Evolutionary conservation across 2,797 vertebrate species (phyloP).

Genomic region (Urophycis tenuis): DNA sequence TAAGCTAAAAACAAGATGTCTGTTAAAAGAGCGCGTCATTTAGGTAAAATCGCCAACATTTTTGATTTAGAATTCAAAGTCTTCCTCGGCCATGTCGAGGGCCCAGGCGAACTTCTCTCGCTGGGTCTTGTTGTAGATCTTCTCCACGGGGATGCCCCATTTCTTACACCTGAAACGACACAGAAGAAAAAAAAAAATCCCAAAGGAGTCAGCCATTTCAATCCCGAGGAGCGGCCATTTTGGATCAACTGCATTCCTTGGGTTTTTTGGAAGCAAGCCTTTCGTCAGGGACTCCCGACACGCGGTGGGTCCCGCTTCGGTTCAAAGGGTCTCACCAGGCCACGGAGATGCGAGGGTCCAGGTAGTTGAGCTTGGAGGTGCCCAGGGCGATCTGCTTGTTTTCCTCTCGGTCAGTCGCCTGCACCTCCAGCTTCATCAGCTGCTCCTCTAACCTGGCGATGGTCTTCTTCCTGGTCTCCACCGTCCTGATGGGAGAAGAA

Average conservation of each 20-base stretch:
- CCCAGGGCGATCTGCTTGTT: slow-evolving; percentile 97
- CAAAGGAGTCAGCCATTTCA: neutral
- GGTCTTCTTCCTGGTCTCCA: slow-evolving; percentile 91
- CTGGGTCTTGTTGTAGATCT: slow-evolving; percentile 99
- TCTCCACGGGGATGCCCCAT: slow-evolving; percentile 87
- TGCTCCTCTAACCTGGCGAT: slow-evolving; percentile 92
- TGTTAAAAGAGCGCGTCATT: slow-evolving; percentile 45
- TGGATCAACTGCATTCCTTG: neutral
- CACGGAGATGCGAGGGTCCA: slow-evolving; percentile 94
- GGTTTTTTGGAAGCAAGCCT: neutral
- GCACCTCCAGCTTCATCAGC: slow-evolving; percentile 96
- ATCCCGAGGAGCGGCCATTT: neutral
- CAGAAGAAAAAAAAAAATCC: too few species aligned
- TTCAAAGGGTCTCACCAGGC: slow-evolving; percentile 77
- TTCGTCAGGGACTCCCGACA: neutral
- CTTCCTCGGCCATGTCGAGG: slow-evolving; percentile 91
- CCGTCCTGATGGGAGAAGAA: slow-evolving; percentile 63
- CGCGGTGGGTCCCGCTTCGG: too few species aligned
- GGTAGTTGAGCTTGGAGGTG: slow-evolving; percentile 97
- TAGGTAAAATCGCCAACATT: slow-evolving; percentile 59
- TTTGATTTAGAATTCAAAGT: slow-evolving; percentile 87
- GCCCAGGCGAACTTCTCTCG: slow-evolving; percentile 98
- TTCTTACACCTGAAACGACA: slow-evolving; percentile 88
- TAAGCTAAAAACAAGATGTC: slow-evolving; percentile 64
- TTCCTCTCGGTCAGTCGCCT: slow-evolving; percentile 93